Evolutionary conservation across 2,888 invertebrate species (phyloP), one percentile per base, ranked within the genome.

Genomic region (Microdon myrmicae): DNA sequence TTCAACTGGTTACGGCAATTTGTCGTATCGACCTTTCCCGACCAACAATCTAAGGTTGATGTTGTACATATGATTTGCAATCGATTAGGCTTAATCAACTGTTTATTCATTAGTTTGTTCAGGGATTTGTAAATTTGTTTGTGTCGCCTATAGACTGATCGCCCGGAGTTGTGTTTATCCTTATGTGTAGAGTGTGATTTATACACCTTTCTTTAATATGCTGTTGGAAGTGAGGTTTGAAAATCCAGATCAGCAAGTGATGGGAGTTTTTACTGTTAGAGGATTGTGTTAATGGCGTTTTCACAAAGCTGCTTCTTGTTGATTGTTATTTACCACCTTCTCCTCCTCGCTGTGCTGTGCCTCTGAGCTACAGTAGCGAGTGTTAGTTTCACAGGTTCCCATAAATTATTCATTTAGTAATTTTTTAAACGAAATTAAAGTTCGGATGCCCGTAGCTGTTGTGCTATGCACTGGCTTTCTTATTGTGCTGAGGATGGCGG

Each of bases 391-490:
- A 35, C 16, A 35, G 29, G 32, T 43, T 53, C 53, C 43, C 53
- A 54, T 54, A 45, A 45, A 38, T 54, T 54, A 54, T 54, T 54
- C 54, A 44, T 44, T 53, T 44, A 51, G 37, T 31, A 38, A 13
- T 44, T 23, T 28, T 25, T 35, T 44, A 31, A 45, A 29, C 22
- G 8, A 25, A 29, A 38, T 37, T 37, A 38, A 38, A 22, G 9
- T 34, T 17, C 35, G 12, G 4, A 28, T 17, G 8, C 9, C 48
- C 14, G n/a, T 3, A 16, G 38, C 22, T 8, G 29, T 37, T 28
- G 35, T 28, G 16, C 37, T 22, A 37, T 8, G 7, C 8, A 12
- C 7, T 31, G 12, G 6, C 38, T 19, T 19, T 4, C 7, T 8
- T 25, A 17, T 22, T 6, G 13, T 13, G 17, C 17, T n/a, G 44